These are phyloP conservation scores for Peromyscus maniculatus DNA, from an alignment of 2,113 vertebrate species.

Conservation along the genomic window DNA sequence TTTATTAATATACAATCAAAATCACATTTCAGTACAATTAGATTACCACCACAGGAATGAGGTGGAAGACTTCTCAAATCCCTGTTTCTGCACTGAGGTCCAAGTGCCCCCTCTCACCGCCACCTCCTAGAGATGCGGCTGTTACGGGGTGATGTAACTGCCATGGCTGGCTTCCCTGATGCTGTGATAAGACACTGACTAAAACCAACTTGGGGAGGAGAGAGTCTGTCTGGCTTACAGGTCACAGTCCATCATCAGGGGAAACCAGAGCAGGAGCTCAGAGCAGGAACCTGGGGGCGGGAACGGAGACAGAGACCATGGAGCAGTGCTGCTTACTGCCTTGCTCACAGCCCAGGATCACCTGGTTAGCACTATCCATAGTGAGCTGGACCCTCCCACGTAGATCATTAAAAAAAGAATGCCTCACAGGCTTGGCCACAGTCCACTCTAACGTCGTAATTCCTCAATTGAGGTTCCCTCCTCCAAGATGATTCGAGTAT, in stretches of 20 bases:
- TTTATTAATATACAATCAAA: no score
- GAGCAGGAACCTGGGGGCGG: background rate
- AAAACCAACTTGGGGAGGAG: background rate
- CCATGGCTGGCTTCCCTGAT: background rate
- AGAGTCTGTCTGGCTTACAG: background rate
- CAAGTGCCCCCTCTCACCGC: background rate
- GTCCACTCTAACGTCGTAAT: background rate
- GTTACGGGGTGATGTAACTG: background rate
- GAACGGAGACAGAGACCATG: background rate
- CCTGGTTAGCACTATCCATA: background rate
- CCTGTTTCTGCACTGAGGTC: background rate
- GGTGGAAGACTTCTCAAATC: background rate
- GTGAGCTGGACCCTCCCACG: background rate
- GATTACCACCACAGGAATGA: no score
- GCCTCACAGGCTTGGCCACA: background rate
- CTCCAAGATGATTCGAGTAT: background rate
- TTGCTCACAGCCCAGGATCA: background rate
- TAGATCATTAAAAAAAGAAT: background rate
- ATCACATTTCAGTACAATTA: no score
- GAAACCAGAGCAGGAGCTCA: background rate
- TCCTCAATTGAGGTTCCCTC: background rate
- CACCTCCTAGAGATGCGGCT: background rate
- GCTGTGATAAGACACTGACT: background rate
- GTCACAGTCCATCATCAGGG: background rate
- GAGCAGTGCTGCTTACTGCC: background rate